A percentile compares a stretch with the other conserved stretches of the same genome.
phyloP scores from a whole-genome alignment of 1,140 invertebrate species.

The Choristoneura fumiferana region DNA sequence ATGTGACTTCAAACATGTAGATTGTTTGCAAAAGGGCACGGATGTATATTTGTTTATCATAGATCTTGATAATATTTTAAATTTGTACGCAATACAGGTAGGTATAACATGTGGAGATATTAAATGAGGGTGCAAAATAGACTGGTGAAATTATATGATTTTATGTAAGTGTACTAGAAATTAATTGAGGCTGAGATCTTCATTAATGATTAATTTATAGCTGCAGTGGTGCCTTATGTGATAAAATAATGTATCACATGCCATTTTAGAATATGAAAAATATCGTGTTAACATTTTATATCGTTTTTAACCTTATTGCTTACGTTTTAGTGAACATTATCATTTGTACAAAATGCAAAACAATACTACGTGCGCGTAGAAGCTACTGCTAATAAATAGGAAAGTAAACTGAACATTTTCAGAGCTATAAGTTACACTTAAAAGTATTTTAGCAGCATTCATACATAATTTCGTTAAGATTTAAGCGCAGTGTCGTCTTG shows the following conservation, averaged over 20 bases:
- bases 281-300: constrained; percentile 49
- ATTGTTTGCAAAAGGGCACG: constrained; percentile 33
- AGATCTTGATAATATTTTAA: constrained; percentile 4
- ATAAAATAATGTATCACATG: constrained; percentile 70
- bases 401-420: constrained; percentile 46
- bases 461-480: constrained; percentile 23
- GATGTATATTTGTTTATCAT: background rate
- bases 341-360: constrained; percentile 64
- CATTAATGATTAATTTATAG: constrained; percentile 15
- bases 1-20: constrained; percentile 7
- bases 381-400: constrained; percentile 69
- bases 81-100: constrained; percentile 18
- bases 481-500: constrained; percentile 30
- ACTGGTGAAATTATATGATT: background rate
- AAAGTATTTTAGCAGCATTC: constrained; percentile 33
- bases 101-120: background rate
- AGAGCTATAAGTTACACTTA: constrained; percentile 43
- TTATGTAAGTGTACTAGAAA: background rate
- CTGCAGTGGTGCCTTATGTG: constrained; percentile 39
- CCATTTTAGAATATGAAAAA: constrained; percentile 73
- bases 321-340: constrained; percentile 51
- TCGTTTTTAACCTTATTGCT: constrained; percentile 55
- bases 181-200: constrained; percentile 31
- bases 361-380: constrained; percentile 59
- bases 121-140: constrained; percentile 1